phyloP scores from a whole-genome alignment of 1,140 invertebrate genomes.

The Drepana arcuata region DNA sequence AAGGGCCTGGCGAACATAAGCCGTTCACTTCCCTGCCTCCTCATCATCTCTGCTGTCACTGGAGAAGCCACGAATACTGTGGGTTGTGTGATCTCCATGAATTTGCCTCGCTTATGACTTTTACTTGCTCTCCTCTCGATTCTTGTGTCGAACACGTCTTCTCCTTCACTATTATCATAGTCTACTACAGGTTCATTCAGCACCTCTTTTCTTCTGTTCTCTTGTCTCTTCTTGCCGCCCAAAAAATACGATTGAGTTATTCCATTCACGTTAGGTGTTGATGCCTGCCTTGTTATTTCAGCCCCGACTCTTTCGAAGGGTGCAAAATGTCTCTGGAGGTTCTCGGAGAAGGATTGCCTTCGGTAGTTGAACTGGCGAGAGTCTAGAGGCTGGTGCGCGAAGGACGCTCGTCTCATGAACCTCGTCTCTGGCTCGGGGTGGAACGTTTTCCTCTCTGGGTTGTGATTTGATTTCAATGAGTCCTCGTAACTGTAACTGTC shows the following conservation, averaged over 20 bases:
- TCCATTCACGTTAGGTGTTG: constrained; percentile 47
- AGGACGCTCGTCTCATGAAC: constrained; percentile 47
- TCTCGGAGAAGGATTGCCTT: constrained; percentile 59
- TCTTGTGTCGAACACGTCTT: constrained; percentile 56
- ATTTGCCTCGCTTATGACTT: constrained; percentile 41
- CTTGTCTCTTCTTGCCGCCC: constrained; percentile 31
- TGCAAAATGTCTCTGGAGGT: constrained; percentile 53
- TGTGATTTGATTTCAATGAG: constrained; percentile 73
- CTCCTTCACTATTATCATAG: constrained; percentile 68
- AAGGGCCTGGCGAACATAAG: constrained; percentile 55
- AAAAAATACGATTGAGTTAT: constrained; percentile 38
- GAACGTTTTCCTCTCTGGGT: constrained; percentile 36
- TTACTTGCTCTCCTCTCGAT: constrained; percentile 34
- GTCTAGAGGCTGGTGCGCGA: constrained; percentile 41
- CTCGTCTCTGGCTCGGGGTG: constrained; percentile 24
- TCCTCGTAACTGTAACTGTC: constrained; percentile 77
- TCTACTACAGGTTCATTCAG: constrained; percentile 61
- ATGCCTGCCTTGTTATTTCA: constrained; percentile 39
- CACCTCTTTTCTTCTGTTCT: constrained; percentile 43
- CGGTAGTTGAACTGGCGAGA: constrained; percentile 32
- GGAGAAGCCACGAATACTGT: constrained; percentile 61
- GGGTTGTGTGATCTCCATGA: constrained; percentile 52
- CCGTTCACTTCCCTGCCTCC: constrained; percentile 56
- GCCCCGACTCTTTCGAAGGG: constrained; percentile 37
- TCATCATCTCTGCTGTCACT: constrained; percentile 56